These are phyloP conservation scores for Leptonema lineaticorne DNA, from an alignment of 1,140 invertebrate genomes.

Conservation along the genomic window DNA sequence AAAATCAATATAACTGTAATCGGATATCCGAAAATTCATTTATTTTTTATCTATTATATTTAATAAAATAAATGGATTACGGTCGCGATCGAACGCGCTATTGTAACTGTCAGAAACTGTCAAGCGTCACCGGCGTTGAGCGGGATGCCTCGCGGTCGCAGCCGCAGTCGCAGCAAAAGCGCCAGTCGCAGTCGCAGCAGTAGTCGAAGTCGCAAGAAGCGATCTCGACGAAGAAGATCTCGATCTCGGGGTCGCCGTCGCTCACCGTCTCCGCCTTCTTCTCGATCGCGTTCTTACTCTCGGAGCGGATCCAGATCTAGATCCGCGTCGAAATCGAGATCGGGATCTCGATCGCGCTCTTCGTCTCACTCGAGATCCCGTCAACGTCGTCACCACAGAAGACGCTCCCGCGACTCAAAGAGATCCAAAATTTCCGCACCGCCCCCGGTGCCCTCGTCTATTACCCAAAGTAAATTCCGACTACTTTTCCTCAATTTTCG, in stretches of 20 bases:
- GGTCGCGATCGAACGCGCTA: too few relatives aligned
- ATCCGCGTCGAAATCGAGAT: background rate
- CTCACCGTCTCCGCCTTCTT: background rate
- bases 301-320: constrained; percentile 3
- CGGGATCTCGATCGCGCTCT: background rate
- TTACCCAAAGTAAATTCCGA: background rate
- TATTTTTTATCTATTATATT: too few relatives aligned
- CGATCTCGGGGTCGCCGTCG: background rate
- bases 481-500: background rate
- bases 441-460: background rate
- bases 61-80: too few relatives aligned
- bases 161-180: background rate
- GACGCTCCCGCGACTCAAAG: background rate
- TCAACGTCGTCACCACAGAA: background rate
- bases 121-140: background rate
- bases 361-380: background rate
- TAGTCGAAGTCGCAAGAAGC: background rate
- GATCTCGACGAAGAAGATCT: background rate
- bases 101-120: background rate
- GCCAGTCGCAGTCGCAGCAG: background rate
- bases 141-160: background rate
- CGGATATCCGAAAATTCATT: too few relatives aligned
- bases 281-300: background rate
- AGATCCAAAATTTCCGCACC: background rate
- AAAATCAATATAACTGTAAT: too few relatives aligned